Conservation (phyloP, 2,797 vertebrate species). For the Myripristis murdjan region DNA sequence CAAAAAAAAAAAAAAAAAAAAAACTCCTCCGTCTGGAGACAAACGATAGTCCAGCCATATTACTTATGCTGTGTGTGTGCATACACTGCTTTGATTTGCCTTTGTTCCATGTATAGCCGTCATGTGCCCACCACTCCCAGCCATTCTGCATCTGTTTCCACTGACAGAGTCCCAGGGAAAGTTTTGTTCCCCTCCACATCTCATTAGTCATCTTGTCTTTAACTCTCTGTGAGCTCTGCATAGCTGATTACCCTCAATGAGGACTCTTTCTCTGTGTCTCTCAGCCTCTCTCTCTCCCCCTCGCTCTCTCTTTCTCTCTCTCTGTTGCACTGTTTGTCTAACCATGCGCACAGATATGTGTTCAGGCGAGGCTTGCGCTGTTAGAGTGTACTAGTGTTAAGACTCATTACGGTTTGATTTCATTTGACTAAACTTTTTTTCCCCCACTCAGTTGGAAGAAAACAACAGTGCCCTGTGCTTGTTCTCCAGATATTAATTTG, state of each 20-base stretch:
- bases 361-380: constrained; percentile 54
- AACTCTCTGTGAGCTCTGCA: constrained; percentile 60
- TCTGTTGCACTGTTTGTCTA: constrained; percentile 44
- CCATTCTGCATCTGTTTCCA: constrained; percentile 63
- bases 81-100: constrained; percentile 17
- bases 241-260: constrained; percentile 60
- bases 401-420: constrained; percentile 69
- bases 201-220: constrained; percentile 75
- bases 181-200: constrained; percentile 75
- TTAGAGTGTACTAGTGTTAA: constrained; percentile 64
- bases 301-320: constrained; percentile 19
- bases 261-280: constrained; percentile 29
- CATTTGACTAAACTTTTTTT: constrained; percentile 64
- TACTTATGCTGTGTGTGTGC: constrained; percentile 4
- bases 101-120: constrained; percentile 23
- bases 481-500: constrained; percentile 85
- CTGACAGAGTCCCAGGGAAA: constrained; percentile 52
- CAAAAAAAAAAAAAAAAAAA: background rate
- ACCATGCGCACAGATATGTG: constrained; percentile 62
- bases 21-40: background rate
- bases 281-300: background rate
- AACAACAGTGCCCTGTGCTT: constrained; percentile 69
- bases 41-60: constrained; percentile 9
- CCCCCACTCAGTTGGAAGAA: constrained; percentile 59
- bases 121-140: constrained; percentile 41